These are phyloP conservation scores for Coregonus ussuriensis DNA, from an alignment of 2,797 vertebrate species.

Conservation along the genomic window DNA sequence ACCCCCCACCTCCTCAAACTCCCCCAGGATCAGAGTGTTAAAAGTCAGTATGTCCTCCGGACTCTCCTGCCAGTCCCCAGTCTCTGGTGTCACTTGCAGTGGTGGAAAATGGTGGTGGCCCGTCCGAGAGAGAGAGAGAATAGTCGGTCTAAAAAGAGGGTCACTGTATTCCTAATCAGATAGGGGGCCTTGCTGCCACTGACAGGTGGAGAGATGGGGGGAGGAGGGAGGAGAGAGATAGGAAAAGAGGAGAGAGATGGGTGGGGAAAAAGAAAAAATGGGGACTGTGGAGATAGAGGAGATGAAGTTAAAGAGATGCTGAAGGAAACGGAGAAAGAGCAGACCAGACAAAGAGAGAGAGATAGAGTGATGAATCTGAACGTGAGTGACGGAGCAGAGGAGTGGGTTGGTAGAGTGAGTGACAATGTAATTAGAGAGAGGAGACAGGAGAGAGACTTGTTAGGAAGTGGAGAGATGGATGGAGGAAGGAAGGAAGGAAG, in stretches of 20 bases:
- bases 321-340: conserved; percentile 11
- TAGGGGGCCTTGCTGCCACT: conserved; percentile 10
- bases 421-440: conserved; percentile 25
- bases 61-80: no score
- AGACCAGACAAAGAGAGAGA: conserved; percentile 11
- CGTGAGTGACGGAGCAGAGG: not conserved
- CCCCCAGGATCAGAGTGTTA: no score
- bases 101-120: no score
- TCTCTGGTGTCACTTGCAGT: no score
- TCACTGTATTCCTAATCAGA: conserved; percentile 62
- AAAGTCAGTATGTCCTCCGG: no score
- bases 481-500: not conserved
- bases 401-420: conserved; percentile 28
- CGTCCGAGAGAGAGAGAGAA: conserved; percentile 28
- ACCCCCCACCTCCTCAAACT: no score
- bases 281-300: conserved; percentile 15
- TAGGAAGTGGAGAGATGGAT: not conserved
- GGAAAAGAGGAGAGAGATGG: conserved; percentile 6
- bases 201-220: conserved; percentile 19
- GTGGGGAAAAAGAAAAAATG: conserved; percentile 5
- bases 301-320: not conserved
- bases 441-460: conserved; percentile 36
- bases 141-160: conserved; percentile 67
- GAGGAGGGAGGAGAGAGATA: not conserved
- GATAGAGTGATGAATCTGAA: not conserved